These are phyloP conservation scores for Oplegnathus fasciatus DNA, from an alignment of 2,113 vertebrate species.

Conservation along the genomic window DNA sequence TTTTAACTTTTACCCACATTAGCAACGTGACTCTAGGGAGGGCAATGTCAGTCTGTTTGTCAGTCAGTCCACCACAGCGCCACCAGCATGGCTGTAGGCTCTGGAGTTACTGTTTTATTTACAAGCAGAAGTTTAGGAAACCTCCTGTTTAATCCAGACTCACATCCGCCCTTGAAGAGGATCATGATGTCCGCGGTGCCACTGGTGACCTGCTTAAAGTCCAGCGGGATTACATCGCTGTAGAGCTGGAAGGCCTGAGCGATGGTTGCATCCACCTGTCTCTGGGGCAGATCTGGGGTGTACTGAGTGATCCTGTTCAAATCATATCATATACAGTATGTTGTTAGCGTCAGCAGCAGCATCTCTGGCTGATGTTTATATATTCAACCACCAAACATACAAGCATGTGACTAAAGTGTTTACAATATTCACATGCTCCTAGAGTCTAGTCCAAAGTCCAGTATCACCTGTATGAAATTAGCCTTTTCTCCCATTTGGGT, in stretches of 20 bases:
- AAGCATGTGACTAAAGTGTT: not conserved
- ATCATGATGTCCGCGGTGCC: constrained; percentile 84
- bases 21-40: not conserved
- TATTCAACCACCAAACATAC: not conserved
- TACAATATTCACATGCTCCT: not conserved
- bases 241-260: constrained; percentile 80
- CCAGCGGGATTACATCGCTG: constrained; percentile 82
- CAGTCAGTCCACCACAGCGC: not conserved
- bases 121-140: not conserved
- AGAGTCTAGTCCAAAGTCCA: no score
- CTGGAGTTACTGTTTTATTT: not conserved
- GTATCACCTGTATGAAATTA: constrained; percentile 84
- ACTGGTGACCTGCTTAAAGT: constrained; percentile 77
- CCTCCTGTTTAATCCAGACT: constrained; percentile 23
- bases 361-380: not conserved
- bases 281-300: constrained; percentile 72
- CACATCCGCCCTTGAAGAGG: constrained; percentile 79
- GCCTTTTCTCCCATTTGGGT: constrained; percentile 83
- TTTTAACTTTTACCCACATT: not conserved
- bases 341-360: not conserved
- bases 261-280: constrained; percentile 76
- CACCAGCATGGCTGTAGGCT: not conserved
- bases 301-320: constrained; percentile 79
- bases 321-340: not conserved
- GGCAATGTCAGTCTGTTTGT: not conserved